A percentile compares a stretch with the other conserved stretches of the same genome.
Conservation (phyloP, 2,113 vertebrate genomes). For the Eonycteris spelaea region DNA sequence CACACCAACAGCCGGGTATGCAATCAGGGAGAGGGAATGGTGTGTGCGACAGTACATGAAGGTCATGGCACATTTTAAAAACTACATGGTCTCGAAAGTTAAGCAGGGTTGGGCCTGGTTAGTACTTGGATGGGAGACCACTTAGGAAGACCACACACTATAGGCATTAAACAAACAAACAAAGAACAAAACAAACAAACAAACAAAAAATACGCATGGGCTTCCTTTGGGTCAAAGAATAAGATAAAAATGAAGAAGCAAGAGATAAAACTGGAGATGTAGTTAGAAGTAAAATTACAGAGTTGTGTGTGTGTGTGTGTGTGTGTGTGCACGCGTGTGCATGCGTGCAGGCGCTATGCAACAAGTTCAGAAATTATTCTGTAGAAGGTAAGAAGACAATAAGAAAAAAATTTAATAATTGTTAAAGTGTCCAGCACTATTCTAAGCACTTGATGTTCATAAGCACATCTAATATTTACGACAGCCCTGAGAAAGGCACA, state of each 20-base stretch:
- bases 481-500: not conserved
- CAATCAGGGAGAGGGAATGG: not conserved
- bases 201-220: not conserved
- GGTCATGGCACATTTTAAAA: constrained; percentile 3
- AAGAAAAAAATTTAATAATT: not conserved
- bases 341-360: no score
- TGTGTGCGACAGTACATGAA: constrained; percentile 9
- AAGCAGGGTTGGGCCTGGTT: no score
- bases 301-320: not conserved
- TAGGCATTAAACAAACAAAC: no score
- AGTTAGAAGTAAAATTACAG: not conserved
- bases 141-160: no score
- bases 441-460: not conserved
- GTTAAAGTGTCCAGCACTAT: not conserved
- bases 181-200: no score
- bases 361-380: not conserved
- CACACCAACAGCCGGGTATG: not conserved
- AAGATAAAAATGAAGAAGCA: not conserved
- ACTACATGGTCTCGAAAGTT: not conserved
- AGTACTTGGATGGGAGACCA: no score
- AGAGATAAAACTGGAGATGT: not conserved
- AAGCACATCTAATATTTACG: not conserved
- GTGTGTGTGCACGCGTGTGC: no score
- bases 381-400: not conserved
- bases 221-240: not conserved